Evolutionary conservation across 1,140 invertebrate species (phyloP).

Genomic region (Hylyphantes graminicola): DNA sequence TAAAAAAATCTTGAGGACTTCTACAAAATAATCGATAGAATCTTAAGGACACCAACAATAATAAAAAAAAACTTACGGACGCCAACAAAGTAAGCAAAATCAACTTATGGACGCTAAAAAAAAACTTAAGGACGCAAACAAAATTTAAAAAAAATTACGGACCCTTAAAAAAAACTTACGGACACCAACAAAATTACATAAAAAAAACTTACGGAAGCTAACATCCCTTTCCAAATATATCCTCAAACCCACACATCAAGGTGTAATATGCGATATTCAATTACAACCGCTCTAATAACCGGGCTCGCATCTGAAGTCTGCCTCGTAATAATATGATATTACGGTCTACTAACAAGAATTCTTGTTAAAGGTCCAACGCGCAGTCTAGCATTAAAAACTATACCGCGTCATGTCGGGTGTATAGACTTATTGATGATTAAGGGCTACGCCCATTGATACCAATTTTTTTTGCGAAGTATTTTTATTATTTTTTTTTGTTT

Average conservation of each 20-base stretch:
- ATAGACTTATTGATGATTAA: conserved; percentile 56
- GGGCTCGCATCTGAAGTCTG: conserved; percentile 29
- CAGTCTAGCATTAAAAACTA: conserved; percentile 40
- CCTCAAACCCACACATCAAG: conserved; percentile 26
- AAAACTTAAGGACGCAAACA: too few species aligned
- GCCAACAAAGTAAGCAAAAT: too few species aligned
- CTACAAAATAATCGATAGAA: too few species aligned
- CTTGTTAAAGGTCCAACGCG: conserved; percentile 39
- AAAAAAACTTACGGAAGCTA: conserved; percentile 20
- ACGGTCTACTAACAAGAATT: conserved; percentile 44
- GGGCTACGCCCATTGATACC: conserved; percentile 49
- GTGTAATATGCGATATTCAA: conserved; percentile 50
- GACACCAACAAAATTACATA: conserved; percentile 28
- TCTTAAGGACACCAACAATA: too few species aligned
- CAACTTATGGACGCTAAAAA: too few species aligned
- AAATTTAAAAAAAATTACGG: neutral
- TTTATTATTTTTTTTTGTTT: neutral
- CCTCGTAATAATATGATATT: conserved; percentile 57
- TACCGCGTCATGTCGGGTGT: conserved; percentile 41
- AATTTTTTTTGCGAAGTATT: conserved; percentile 31
- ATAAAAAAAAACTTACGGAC: too few species aligned
- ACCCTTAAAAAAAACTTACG: conserved; percentile 1
- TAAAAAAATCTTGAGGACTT: too few species aligned
- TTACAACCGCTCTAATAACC: conserved; percentile 43
- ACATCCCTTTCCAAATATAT: too few species aligned